Percentiles rank a stretch among this genome's conserved stretches.
Conservation (phyloP, 2,888 invertebrate genomes). For the Cyclophora albipunctata region DNA sequence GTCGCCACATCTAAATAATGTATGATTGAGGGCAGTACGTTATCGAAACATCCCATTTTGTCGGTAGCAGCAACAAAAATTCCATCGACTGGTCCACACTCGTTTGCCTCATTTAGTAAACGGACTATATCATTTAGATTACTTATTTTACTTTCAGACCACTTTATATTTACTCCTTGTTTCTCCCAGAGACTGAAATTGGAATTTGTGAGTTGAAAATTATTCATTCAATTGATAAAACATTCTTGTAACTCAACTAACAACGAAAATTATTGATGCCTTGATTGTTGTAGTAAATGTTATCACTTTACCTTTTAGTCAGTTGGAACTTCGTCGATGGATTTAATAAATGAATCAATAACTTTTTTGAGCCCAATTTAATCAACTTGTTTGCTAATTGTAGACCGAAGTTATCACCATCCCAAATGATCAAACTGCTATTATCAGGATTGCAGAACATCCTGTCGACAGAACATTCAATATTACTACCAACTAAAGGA, state of each 20-base stretch:
- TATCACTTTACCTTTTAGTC: slow-evolving; percentile 6
- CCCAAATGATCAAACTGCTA: slow-evolving; percentile 30
- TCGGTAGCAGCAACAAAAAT: slow-evolving; percentile 9
- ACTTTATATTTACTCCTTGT: neutral
- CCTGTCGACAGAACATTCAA: slow-evolving; percentile 12
- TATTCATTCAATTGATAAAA: too few species aligned
- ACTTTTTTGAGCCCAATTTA: slow-evolving; percentile 29
- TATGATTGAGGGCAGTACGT: neutral
- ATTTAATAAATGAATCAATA: slow-evolving; percentile 18
- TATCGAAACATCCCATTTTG: slow-evolving; percentile 2
- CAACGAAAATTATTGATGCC: too few species aligned
- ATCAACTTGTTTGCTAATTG: slow-evolving; percentile 31
- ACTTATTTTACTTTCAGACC: neutral
- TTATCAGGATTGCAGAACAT: slow-evolving; percentile 15
- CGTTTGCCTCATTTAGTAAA: neutral
- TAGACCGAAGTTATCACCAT: slow-evolving; percentile 25
- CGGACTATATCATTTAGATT: neutral
- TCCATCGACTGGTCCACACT: neutral
- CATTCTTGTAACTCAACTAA: too few species aligned
- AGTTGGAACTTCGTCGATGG: neutral
- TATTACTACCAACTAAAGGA: too few species aligned
- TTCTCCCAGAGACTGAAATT: neutral
- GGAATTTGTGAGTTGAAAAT: too few species aligned
- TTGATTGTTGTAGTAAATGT: too few species aligned
- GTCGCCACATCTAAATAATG: neutral